Evolutionary conservation across 2,888 invertebrate genomes (phyloP).

Genomic region (Ctenicera cuprea): DNA sequence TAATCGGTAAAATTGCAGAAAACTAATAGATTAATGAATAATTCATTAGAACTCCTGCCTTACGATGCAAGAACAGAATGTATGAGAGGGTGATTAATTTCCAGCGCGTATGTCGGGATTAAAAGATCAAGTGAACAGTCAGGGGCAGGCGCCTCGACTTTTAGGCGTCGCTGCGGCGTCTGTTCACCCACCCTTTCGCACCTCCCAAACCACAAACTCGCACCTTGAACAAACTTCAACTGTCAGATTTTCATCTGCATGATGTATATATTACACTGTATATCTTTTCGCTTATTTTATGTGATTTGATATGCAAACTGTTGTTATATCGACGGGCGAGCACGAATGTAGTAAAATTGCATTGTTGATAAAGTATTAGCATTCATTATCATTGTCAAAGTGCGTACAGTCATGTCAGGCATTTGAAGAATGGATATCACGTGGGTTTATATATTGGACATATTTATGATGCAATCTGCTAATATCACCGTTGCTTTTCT

Average conservation of each 20-base stretch:
- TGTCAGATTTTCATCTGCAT: conserved; percentile 53
- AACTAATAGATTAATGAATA: conserved; percentile 70
- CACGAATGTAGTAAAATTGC: not conserved
- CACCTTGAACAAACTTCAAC: conserved; percentile 58
- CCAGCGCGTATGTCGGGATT: conserved; percentile 72
- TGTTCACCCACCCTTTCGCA: conserved; percentile 63
- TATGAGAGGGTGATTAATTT: conserved; percentile 71
- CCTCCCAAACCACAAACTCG: conserved; percentile 63
- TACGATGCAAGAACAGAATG: conserved; percentile 63
- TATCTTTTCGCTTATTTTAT: conserved; percentile 31
- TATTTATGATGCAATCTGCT: not conserved
- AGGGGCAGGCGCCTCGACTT: conserved; percentile 71
- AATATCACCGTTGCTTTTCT: conserved; percentile 15
- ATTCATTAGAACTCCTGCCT: conserved; percentile 68
- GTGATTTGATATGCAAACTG: conserved; percentile 27
- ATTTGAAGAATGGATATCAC: no score
- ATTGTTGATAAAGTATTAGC: not conserved
- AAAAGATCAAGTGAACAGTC: conserved; percentile 72
- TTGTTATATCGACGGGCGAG: not conserved
- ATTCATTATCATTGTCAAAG: no score
- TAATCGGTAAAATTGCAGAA: conserved; percentile 66
- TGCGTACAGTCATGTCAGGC: not conserved
- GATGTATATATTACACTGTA: conserved; percentile 39
- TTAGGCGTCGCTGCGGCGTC: conserved; percentile 70
- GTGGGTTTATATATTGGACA: not conserved